Evolutionary conservation across 2,113 vertebrate species (phyloP).

Genomic region (Collichthys lucidus): DNA sequence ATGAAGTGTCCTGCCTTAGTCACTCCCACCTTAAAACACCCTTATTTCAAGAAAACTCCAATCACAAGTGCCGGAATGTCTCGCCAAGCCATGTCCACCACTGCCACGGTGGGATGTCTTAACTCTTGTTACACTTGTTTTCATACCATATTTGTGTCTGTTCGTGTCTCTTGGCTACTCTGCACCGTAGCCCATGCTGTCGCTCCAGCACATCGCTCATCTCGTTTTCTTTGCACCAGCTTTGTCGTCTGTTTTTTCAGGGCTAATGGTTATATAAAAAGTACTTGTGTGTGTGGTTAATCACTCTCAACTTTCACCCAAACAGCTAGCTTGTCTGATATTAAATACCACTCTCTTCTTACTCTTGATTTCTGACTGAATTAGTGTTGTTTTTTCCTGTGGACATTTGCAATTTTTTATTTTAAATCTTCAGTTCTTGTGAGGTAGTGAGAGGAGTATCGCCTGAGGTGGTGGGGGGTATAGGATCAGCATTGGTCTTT

Average conservation of each 20-base stretch:
- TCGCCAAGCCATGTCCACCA: slow-evolving; percentile 81
- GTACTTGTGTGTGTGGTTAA: slow-evolving; percentile 55
- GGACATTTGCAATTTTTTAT: slow-evolving; percentile 70
- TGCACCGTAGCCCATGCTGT: slow-evolving; percentile 40
- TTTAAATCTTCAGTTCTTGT: slow-evolving; percentile 65
- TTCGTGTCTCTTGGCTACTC: slow-evolving; percentile 54
- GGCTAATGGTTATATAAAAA: slow-evolving; percentile 63
- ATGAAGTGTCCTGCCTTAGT: slow-evolving; percentile 74
- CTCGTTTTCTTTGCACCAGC: slow-evolving; percentile 73
- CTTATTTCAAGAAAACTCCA: slow-evolving; percentile 72
- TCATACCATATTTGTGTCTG: slow-evolving; percentile 58
- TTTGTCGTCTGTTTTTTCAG: slow-evolving; percentile 66
- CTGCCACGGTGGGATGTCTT: slow-evolving; percentile 79
- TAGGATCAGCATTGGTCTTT: slow-evolving; percentile 70
- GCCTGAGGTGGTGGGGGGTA: neutral
- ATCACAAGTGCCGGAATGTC: slow-evolving; percentile 87
- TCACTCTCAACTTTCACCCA: slow-evolving; percentile 66
- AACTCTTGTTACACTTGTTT: slow-evolving; percentile 75
- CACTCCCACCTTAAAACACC: slow-evolving; percentile 54
- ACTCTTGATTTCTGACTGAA: slow-evolving; percentile 76
- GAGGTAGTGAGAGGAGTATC: slow-evolving; percentile 59
- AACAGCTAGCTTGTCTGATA: slow-evolving; percentile 72
- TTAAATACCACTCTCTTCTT: slow-evolving; percentile 69
- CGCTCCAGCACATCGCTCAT: slow-evolving; percentile 42
- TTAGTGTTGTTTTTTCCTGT: slow-evolving; percentile 74